Evolutionary conservation across 1,140 invertebrate species (phyloP).

Genomic region (Drosophila varians): DNA sequence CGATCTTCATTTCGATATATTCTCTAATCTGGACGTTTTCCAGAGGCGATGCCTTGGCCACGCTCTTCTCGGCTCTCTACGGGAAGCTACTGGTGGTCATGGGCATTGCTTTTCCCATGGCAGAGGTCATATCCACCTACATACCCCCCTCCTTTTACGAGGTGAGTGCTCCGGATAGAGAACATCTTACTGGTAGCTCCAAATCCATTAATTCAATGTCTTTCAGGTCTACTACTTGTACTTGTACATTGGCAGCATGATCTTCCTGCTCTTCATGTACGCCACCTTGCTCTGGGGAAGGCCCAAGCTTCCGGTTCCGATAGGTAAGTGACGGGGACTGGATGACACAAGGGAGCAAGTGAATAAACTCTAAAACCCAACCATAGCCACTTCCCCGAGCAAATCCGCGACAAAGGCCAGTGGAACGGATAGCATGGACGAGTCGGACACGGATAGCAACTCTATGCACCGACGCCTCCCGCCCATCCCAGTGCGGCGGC

Average conservation of each 20-base stretch:
- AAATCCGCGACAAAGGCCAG: constrained; percentile 64
- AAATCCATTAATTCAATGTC: constrained; percentile 14
- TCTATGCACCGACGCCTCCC: constrained; percentile 84
- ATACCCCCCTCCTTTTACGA: constrained; percentile 95
- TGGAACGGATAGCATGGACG: constrained; percentile 84
- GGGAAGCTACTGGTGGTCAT: constrained; percentile 97
- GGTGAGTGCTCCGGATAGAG: constrained; percentile 84
- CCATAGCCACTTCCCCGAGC: constrained; percentile 58
- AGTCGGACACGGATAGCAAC: constrained; percentile 85
- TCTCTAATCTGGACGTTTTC: background rate
- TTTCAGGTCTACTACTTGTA: constrained; percentile 92
- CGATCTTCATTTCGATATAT: constrained; percentile 1
- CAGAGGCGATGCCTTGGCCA: constrained; percentile 85
- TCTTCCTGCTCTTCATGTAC: constrained; percentile 94
- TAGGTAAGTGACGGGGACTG: constrained; percentile 47
- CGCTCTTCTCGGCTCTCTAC: constrained; percentile 95
- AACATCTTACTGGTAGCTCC: background rate
- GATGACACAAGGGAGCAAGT: background rate
- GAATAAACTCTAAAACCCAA: background rate
- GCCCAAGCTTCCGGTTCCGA: constrained; percentile 81
- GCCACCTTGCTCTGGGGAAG: constrained; percentile 88
- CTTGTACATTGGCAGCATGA: constrained; percentile 95
- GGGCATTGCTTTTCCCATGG: constrained; percentile 96
- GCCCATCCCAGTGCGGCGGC: constrained; percentile 82
- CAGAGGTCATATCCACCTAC: constrained; percentile 95